Conservation (phyloP, 2,888 invertebrate genomes). For the Ichneumoninae sp. region DNA sequence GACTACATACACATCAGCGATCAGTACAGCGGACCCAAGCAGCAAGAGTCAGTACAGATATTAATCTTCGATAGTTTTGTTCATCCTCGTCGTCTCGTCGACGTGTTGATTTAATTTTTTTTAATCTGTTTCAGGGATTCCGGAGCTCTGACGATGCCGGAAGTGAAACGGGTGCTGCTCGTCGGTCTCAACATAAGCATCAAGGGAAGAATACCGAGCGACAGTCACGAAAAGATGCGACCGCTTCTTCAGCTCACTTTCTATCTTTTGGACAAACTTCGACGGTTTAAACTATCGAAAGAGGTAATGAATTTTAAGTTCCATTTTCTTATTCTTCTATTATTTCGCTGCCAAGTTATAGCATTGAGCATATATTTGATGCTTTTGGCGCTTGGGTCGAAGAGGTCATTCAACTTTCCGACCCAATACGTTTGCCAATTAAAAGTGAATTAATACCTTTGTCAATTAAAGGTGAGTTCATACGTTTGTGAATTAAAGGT, state of each 20-base stretch:
- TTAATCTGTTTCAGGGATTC: constrained; percentile 86
- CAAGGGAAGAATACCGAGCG: constrained; percentile 88
- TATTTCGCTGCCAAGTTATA: neutral
- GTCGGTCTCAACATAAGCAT: constrained; percentile 91
- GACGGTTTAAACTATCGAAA: constrained; percentile 93
- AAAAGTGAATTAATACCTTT: no score
- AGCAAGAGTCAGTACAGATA: constrained; percentile 90
- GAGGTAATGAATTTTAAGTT: constrained; percentile 86
- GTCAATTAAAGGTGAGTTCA: neutral
- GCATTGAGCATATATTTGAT: neutral
- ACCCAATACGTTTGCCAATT: no score
- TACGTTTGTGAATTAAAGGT: neutral
- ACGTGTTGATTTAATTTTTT: neutral
- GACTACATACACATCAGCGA: constrained; percentile 99
- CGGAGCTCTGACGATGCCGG: constrained; percentile 89
- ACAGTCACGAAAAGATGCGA: constrained; percentile 90
- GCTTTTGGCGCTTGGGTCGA: no score
- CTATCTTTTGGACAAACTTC: constrained; percentile 96
- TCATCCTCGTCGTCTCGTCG: neutral
- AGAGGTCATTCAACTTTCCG: no score
- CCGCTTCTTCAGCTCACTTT: constrained; percentile 95
- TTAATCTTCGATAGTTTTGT: constrained; percentile 20
- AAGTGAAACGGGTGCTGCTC: constrained; percentile 92
- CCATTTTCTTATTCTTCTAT: neutral
- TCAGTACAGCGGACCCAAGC: constrained; percentile 96